Percentiles rank a stretch among this genome's conserved stretches.
Conservation (phyloP, 2,797 vertebrate genomes). For the Mareca strepera region DNA sequence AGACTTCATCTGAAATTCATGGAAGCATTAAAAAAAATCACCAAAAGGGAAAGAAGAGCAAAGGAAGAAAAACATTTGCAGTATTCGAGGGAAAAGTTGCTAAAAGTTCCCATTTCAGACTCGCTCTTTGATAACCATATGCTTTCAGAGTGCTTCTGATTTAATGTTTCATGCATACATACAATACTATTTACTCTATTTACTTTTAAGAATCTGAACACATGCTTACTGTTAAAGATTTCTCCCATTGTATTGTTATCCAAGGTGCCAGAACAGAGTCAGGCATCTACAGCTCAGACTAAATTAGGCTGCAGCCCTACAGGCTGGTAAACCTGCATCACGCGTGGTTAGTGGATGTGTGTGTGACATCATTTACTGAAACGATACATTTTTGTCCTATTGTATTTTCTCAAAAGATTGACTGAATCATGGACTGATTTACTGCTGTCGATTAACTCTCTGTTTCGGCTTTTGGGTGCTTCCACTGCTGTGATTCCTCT, state of each 20-base stretch:
- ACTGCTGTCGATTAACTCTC: background rate
- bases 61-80: background rate
- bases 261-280: background rate
- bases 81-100: background rate
- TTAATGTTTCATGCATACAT: background rate
- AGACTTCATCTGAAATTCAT: background rate
- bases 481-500: background rate
- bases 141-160: background rate
- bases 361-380: background rate
- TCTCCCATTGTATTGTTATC: background rate
- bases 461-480: background rate
- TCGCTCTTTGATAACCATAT: background rate
- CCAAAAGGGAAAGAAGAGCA: background rate
- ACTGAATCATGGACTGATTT: background rate
- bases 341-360: accelerated
- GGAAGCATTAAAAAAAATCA: background rate
- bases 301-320: background rate
- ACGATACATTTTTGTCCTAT: background rate
- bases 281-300: background rate
- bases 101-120: background rate
- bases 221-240: background rate
- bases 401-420: background rate
- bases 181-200: background rate
- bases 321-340: background rate
- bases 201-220: background rate